Base-by-base conservation (phyloP, 2,797 vertebrate genomes). In the Siniperca undulata region DNA sequence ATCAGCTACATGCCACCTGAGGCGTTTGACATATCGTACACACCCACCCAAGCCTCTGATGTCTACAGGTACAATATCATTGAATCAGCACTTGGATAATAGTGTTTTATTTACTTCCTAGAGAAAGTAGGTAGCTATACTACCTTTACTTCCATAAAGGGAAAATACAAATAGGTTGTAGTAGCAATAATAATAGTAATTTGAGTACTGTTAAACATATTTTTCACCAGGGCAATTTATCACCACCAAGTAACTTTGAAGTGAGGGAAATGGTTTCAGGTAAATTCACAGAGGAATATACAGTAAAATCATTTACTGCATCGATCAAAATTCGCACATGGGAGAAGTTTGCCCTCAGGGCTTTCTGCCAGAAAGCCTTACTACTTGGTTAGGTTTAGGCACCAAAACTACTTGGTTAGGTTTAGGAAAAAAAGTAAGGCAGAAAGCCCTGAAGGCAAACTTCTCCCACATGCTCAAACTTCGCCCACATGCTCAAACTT, bases 1-100 rank as follows among this genome's bases (percentile, higher is more conserved):
- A 69, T 88, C n/a, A 92, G 77, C 80, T 96, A 95, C 87, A 95
- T 96, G 95, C 95, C 96, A 0, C 96, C 96, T 0, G 96, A 96
- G 82, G 94, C 96, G 0, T 95, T 96, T 65, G 0, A 14, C 0
- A 0, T 86, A 2, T 55, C 64, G 0, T 96, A 95, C 85, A 79
- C 20, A 3, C 93, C 95, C 0, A 77, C 72, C 0, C 30, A 5
- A 46, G 92, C 95, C 55, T 94, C 88, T 1, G 96, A 96, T n/a
- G 87, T 95, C 53, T 96, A 96, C 93, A 96, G 95, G 96, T 96
- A 89, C 36, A 10, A 38, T 13, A 34, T 0, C 59, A 53, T 9
- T 17, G 8, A 60, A 46, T 2, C 16, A 36, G 16, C 17, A 17
- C 5, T 9, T 27, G 16, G 8, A 56, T 17, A 2, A 10, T 3